These are phyloP conservation scores for Parnassius apollo DNA, from an alignment of 2,888 invertebrate species.

Conservation along the genomic window DNA sequence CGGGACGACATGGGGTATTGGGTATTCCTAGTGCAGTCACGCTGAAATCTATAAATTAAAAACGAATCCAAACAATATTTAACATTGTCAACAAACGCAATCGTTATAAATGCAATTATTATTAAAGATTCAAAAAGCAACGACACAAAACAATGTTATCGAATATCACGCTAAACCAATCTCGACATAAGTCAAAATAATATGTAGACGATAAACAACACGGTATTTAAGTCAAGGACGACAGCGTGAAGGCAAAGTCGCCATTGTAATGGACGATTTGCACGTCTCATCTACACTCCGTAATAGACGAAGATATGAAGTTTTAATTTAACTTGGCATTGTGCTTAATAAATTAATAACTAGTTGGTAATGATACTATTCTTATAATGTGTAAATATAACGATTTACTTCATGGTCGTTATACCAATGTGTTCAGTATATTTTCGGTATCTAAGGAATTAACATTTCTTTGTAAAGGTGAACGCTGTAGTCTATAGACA, in stretches of 20 bases:
- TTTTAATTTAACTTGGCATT: slow-evolving; percentile 4
- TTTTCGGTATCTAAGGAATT: no score
- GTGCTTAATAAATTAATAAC: slow-evolving; percentile 2
- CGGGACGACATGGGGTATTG: no score
- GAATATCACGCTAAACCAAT: slow-evolving; percentile 8
- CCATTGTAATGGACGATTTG: slow-evolving; percentile 18
- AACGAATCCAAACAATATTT: no score
- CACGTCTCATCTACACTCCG: slow-evolving; percentile 10
- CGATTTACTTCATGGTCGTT: no score
- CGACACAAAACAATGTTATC: slow-evolving; percentile 17
- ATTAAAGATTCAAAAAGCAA: slow-evolving; percentile 5
- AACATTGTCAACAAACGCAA: no score
- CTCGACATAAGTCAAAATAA: slow-evolving; percentile 22
- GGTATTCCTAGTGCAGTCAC: no score
- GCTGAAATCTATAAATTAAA: no score
- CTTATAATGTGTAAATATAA: no score
- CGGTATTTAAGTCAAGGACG: slow-evolving; percentile 27
- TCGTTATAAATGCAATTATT: not conserved
- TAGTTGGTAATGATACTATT: not conserved
- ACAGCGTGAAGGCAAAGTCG: slow-evolving; percentile 1
- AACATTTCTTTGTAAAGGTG: no score
- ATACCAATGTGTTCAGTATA: no score
- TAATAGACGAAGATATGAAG: not conserved
- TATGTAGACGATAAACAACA: slow-evolving; percentile 30
- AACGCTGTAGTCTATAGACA: no score